phyloP scores from a whole-genome alignment of 2,888 invertebrate species.

The Drosophila recens region DNA sequence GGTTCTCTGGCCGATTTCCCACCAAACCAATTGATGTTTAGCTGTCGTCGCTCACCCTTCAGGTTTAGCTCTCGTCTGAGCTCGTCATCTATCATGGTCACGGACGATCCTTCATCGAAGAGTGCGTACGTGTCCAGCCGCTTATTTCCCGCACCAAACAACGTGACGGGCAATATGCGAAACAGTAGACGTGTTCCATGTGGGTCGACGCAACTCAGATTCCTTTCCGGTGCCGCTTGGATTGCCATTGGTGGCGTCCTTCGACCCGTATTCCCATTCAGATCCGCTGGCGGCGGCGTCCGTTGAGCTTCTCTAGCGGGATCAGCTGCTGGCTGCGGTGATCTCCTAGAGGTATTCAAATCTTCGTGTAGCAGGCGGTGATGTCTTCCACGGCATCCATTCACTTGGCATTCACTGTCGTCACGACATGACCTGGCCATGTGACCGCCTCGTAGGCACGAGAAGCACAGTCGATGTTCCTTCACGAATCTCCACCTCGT shows the following conservation, averaged over 20 bases:
- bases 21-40: no score
- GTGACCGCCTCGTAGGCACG: slow-evolving; percentile 5
- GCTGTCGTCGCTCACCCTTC: no score
- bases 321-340: not conserved
- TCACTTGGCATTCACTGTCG: not conserved
- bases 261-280: not conserved
- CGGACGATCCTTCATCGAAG: no score
- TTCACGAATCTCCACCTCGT: not conserved
- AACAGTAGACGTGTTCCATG: slow-evolving; percentile 15
- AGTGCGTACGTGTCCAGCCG: not conserved
- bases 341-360: not conserved
- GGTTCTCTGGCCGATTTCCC: no score
- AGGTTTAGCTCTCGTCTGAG: no score
- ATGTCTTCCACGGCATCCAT: not conserved
- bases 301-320: not conserved
- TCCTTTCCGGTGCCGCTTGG: slow-evolving; percentile 3
- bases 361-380: not conserved
- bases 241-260: not conserved
- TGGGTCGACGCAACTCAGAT: slow-evolving; percentile 13
- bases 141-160: slow-evolving; percentile 5
- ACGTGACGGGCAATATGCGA: slow-evolving; percentile 31
- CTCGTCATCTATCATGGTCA: no score
- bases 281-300: not conserved
- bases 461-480: slow-evolving; percentile 1
- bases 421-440: not conserved